Evolutionary conservation across 2,797 vertebrate species (phyloP).

Genomic region (Erithacus rubecula): DNA sequence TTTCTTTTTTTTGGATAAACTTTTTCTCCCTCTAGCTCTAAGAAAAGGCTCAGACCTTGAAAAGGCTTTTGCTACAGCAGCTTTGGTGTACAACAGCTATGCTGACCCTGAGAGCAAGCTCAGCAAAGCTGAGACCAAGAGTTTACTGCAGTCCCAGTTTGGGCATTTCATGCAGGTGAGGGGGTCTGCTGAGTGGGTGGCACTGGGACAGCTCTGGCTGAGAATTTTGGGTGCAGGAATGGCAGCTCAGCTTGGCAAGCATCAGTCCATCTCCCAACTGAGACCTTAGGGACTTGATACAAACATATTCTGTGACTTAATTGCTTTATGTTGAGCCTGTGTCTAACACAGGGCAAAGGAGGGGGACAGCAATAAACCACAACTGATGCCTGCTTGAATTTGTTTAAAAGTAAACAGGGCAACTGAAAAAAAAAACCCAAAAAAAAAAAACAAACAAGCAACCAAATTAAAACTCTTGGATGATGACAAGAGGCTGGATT

Average conservation of each 20-base stretch:
- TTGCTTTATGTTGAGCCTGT: not conserved
- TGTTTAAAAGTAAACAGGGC: not conserved
- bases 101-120: constrained; percentile 71
- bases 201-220: fast-evolving
- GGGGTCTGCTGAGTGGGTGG: not conserved
- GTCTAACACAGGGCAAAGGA: not conserved
- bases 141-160: constrained; percentile 75
- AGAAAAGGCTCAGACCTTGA: constrained; percentile 77
- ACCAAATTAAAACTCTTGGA: not conserved
- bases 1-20: not conserved
- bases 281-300: not conserved
- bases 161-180: constrained; percentile 76
- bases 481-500: not conserved
- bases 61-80: constrained; percentile 73
- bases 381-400: not conserved
- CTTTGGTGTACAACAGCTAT: constrained; percentile 72
- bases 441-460: not conserved
- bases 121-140: constrained; percentile 71
- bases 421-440: not conserved
- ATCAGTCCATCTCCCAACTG: not conserved
- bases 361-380: not conserved
- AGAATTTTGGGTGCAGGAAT: not conserved
- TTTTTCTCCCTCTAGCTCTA: constrained; percentile 57
- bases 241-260: not conserved
- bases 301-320: not conserved